Evolutionary conservation across 2,113 vertebrate genomes (phyloP), one percentile per base, ranked within the genome.

Genomic region (Seriola quinqueradiata): DNA sequence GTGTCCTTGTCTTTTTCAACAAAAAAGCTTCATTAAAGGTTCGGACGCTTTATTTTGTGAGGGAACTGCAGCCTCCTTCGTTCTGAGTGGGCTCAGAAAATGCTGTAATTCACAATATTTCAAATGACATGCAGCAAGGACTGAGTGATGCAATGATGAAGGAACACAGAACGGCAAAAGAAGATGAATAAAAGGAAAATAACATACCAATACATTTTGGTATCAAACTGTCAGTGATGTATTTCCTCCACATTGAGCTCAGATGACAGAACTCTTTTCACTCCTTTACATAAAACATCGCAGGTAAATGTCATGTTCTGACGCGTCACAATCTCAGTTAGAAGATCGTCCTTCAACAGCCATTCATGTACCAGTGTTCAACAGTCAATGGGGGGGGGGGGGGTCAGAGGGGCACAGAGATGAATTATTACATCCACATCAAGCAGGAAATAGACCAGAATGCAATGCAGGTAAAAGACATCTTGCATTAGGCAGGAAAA

Each of bases 281-380:
- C 11, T 19, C 25, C 44, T 34, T 32, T 21, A 0, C 25, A 63
- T 40, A 23, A 63, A 42, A 61, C 36, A 46, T 21, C 58, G 17
- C 9, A 8, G 28, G 4, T 52, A 36, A 44, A 55, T 75, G 70
- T 60, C 79, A 69, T 16, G n/a, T 28, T 81, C 58, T 59, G 54
- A 21, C 8, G 11, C 4, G 9, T 16, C 17, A 54, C 4, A 58
- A 42, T 52, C 21, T 52, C 7, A 67, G 21, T 8, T 7, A 65
- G 44, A 34, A 59, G 8, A 42, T 4, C 34, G 13, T 52, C 25
- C 14, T 36, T 54, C 12, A 58, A 59, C 16, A 36, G 12, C 46
- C 5, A 12, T 13, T 48, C 46, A 28, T 28, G 36, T 25, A 17
- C 17, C 8, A n/a, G 12, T 46, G 50, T 57, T 79, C 25, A 57